Base-by-base conservation (phyloP, 2,888 invertebrate species). In the Clitarchus hookeri region DNA sequence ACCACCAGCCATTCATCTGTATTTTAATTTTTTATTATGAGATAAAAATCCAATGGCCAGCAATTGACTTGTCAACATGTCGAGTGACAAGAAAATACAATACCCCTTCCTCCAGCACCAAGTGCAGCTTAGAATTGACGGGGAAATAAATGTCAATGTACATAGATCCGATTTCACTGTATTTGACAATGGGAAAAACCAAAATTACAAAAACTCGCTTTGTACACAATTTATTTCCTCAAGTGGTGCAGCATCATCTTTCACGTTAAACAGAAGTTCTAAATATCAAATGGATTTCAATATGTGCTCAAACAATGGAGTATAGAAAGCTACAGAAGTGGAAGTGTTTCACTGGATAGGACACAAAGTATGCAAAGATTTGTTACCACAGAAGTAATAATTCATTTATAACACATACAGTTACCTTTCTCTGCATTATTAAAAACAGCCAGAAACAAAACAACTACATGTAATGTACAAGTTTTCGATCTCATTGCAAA, bases 401-500 rank as follows among this genome's bases (percentile, higher is more conserved):
- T 16, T 19, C 53, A 53, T 12, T 65, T n/a, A 65, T 65, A 65
- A 65, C 16, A n/a, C 19, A 65, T 0, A n/a, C 16, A 65, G 8
- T 19, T 65, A 8, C 65, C 11, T 8, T 23, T 8, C 65, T 65
- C 8, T 65, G 23, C n/a, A n/a, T 65, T 65, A n/a, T 65, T 48
- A 48, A 48, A 48, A 48, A 65, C 19, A 23, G 65, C 19, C 65
- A 65, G 65, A 65, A 65, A 65, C 65, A 65, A 65, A 65, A 65
- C 65, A 65, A 65, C 65, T 48, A 48, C 16, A 16, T 48, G 6
- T 48, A 65, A n/a, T 65, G 19, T n/a, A 65, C 8, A 16, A 9
- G n/a, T 65, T 65, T 65, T 65, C n/a, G 65, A 65, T 65, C 8
- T n/a, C 65, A 65, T 65, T 65, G 65, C 65, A 65, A 65, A 65